Conservation (phyloP, 1,140 invertebrate species). For the Radopholus similis region DNA sequence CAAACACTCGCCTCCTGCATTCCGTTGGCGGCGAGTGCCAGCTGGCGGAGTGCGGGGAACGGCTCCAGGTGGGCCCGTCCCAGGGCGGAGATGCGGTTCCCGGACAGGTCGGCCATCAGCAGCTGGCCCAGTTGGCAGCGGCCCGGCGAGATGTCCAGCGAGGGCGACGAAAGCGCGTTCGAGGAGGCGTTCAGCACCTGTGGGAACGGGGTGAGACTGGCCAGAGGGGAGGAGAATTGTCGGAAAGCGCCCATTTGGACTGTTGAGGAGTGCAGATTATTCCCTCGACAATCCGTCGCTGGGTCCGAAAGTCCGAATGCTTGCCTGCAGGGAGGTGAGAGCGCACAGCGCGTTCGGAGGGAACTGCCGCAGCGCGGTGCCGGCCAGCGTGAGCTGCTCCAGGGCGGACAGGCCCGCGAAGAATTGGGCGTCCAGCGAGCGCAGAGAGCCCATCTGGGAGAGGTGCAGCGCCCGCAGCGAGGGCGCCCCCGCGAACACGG, state of each 20-base stretch:
- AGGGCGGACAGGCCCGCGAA: constrained; percentile 19
- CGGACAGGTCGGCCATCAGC: constrained; percentile 41
- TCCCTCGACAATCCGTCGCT: neutral
- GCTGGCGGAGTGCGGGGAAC: constrained; percentile 43
- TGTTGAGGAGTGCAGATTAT: neutral
- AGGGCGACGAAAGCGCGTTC: constrained; percentile 26
- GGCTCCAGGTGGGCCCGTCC: constrained; percentile 19
- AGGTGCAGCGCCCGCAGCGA: constrained; percentile 23
- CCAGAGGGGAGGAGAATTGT: neutral
- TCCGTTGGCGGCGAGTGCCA: constrained; percentile 17
- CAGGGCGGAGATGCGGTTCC: constrained; percentile 34
- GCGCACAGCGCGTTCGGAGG: constrained; percentile 25
- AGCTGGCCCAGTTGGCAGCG: constrained; percentile 40
- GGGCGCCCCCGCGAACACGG: constrained; percentile 7
- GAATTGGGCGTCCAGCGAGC: constrained; percentile 20
- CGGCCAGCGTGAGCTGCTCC: constrained; percentile 2
- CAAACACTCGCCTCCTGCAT: neutral
- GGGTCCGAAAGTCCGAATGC: neutral
- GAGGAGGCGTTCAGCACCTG: constrained; percentile 41
- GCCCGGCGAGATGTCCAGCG: constrained; percentile 6
- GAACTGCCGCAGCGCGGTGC: constrained; percentile 3
- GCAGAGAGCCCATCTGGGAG: constrained; percentile 1
- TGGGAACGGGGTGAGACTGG: neutral
- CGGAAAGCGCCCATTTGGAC: constrained; percentile 13
- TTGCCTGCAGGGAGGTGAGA: constrained; percentile 24